Evolutionary conservation across 2,113 vertebrate genomes (phyloP).

Genomic region (Mesembrinibis cayennensis): DNA sequence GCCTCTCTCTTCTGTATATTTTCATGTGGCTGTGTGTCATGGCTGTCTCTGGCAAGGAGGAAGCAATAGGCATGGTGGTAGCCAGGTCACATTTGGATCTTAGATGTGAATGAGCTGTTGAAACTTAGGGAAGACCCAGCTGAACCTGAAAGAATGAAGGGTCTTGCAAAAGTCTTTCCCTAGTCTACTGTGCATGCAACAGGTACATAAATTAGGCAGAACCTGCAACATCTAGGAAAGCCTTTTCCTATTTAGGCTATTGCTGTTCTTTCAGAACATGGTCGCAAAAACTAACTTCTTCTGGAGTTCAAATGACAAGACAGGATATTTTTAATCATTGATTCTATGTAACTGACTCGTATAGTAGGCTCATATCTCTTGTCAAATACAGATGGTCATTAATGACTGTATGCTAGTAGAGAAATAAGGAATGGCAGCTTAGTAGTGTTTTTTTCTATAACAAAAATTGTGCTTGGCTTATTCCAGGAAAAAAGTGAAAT

Average conservation of each 20-base stretch:
- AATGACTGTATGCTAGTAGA: background rate
- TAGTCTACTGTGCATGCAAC: background rate
- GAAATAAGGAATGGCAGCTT: background rate
- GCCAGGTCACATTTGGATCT: background rate
- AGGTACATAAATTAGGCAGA: background rate
- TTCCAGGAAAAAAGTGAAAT: background rate
- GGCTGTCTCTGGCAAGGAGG: background rate
- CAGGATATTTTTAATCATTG: background rate
- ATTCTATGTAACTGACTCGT: background rate
- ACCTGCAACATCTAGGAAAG: background rate
- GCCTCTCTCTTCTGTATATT: background rate
- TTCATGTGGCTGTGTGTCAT: background rate
- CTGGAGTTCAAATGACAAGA: background rate
- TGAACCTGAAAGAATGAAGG: background rate
- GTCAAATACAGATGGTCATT: background rate
- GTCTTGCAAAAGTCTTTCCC: background rate
- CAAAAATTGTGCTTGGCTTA: background rate
- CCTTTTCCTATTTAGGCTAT: background rate
- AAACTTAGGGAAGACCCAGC: background rate
- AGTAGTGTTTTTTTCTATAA: background rate
- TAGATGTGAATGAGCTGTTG: background rate
- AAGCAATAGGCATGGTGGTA: background rate
- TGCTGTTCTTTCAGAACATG: background rate
- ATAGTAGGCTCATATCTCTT: background rate
- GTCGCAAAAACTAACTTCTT: background rate